Percentiles rank a stretch among this genome's conserved stretches.
phyloP scores from a whole-genome alignment of 2,113 vertebrate genomes.

The Silurus asotus region DNA sequence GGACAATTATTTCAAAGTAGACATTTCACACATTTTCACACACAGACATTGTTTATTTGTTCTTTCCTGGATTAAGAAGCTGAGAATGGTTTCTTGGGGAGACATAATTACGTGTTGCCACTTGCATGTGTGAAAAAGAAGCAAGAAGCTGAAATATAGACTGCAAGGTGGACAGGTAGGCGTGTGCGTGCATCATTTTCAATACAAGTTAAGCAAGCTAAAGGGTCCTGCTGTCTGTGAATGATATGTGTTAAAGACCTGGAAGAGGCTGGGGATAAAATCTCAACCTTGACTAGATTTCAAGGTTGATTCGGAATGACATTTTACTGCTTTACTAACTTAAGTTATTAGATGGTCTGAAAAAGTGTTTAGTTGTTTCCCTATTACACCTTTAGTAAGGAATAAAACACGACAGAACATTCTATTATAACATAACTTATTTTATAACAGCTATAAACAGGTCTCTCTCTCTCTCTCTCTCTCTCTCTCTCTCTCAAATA shows the following conservation, averaged over 20 bases:
- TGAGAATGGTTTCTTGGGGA: not conserved
- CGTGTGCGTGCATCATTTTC: slow-evolving; percentile 55
- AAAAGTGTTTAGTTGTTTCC: not conserved
- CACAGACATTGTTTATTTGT: not conserved
- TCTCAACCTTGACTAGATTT: slow-evolving; percentile 20
- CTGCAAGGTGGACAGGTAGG: slow-evolving; percentile 36
- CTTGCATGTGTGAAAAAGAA: slow-evolving; percentile 1
- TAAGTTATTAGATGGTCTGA: not conserved
- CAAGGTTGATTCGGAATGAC: slow-evolving; percentile 11
- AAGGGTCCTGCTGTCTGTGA: slow-evolving; percentile 61
- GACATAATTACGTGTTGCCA: slow-evolving; percentile 5
- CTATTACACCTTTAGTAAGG: not conserved
- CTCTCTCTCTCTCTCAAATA: not conserved
- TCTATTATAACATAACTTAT: not conserved
- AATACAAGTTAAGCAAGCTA: slow-evolving; percentile 18
- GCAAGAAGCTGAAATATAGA: not conserved
- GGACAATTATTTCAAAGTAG: slow-evolving; percentile 25
- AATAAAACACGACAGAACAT: not conserved
- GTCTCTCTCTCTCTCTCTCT: not conserved
- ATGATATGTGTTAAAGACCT: slow-evolving; percentile 68
- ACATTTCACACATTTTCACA: not conserved
- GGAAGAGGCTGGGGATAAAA: slow-evolving; percentile 48
- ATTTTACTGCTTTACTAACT: not conserved
- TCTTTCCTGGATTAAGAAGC: not conserved
- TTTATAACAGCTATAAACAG: not conserved